Percentiles rank a stretch among this genome's conserved stretches.
Conservation (phyloP, 2,888 invertebrate species). For the Epirrhoe tristata region DNA sequence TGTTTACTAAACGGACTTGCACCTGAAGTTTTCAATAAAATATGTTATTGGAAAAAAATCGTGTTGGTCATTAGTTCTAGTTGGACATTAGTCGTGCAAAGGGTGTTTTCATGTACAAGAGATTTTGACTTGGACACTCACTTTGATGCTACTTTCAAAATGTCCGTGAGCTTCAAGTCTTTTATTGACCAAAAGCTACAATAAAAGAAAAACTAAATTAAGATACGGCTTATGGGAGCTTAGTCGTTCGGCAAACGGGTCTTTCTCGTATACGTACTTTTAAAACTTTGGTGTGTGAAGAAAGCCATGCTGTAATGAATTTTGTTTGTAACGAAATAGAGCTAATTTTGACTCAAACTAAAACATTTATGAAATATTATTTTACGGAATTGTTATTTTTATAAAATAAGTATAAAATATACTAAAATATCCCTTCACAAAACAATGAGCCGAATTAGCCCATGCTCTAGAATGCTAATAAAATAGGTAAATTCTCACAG, state of each 20-base stretch:
- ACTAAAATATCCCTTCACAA: not conserved
- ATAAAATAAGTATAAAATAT: no score
- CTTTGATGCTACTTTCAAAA: no score
- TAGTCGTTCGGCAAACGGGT: conserved; percentile 9
- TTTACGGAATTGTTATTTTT: no score
- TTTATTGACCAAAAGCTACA: not conserved
- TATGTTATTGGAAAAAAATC: no score
- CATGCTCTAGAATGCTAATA: not conserved
- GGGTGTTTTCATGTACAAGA: no score
- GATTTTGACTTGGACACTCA: no score
- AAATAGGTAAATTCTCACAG: not conserved
- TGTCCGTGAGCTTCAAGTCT: not conserved
- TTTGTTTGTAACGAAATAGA: not conserved
- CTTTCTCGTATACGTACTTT: conserved; percentile 41
- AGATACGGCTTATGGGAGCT: conserved; percentile 21
- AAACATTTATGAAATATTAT: not conserved
- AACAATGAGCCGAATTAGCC: not conserved
- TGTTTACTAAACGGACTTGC: no score
- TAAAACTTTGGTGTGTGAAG: not conserved
- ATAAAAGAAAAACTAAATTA: not conserved
- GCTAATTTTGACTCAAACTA: not conserved
- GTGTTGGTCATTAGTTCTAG: no score
- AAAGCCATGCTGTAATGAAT: not conserved
- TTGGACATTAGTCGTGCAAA: no score
- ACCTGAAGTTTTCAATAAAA: no score